Evolutionary conservation across 2,888 invertebrate species (phyloP).

Genomic region (Cactoblastis cactorum): DNA sequence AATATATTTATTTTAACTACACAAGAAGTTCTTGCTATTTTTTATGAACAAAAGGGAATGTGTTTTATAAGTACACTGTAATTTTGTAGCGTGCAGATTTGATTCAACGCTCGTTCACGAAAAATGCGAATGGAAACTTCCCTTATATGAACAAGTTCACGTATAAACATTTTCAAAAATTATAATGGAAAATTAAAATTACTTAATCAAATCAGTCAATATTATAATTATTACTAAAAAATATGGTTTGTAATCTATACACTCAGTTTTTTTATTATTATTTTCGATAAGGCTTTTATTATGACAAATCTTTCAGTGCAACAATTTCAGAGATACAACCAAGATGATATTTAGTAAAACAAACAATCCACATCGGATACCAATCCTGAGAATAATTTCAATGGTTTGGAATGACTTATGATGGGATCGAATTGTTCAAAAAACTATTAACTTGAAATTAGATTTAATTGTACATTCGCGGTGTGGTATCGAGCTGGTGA

Average conservation of each 20-base stretch:
- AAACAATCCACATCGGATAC: not conserved
- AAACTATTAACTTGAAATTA: constrained; percentile 26
- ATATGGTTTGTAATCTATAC: constrained; percentile 19
- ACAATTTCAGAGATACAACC: constrained; percentile 3
- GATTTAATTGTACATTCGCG: constrained; percentile 12
- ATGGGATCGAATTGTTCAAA: constrained; percentile 22
- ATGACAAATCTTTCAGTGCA: constrained; percentile 1
- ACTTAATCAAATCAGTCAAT: constrained; percentile 68
- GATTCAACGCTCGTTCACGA: not conserved
- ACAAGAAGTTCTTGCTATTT: no score
- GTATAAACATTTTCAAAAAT: constrained; percentile 20
- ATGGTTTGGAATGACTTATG: constrained; percentile 30
- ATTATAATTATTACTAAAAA: constrained; percentile 31
- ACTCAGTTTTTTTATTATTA: constrained; percentile 11
- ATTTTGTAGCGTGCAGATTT: not conserved
- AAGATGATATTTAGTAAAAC: not conserved
- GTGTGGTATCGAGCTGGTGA: constrained; percentile 1
- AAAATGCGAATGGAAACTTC: not conserved
- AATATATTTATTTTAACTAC: no score
- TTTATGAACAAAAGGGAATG: no score
- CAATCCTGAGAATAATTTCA: not conserved
- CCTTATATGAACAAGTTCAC: constrained; percentile 14
- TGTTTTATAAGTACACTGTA: no score
- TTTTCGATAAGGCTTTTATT: constrained; percentile 9
- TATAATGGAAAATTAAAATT: constrained; percentile 27